Evolutionary conservation across 2,888 invertebrate genomes (phyloP).

Genomic region (Cryptophagus acutangulus): DNA sequence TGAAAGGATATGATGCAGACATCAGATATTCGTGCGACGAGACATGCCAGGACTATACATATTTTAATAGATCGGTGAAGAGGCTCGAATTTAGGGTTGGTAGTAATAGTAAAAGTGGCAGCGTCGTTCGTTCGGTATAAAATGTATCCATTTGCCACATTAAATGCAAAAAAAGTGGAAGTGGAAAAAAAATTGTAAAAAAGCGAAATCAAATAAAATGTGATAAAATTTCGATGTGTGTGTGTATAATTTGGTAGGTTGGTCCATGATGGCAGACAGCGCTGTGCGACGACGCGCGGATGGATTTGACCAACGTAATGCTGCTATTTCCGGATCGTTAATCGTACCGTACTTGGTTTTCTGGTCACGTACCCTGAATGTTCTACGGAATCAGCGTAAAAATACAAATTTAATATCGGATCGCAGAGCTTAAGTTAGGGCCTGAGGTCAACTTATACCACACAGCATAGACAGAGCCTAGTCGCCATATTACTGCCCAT

Average conservation of each 20-base stretch:
- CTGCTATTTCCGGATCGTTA: conserved; percentile 52
- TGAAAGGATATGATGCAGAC: too few species aligned
- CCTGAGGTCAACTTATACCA: conserved; percentile 31
- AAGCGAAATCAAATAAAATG: too few species aligned
- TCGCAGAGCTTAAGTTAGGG: conserved; percentile 40
- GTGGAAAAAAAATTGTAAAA: too few species aligned
- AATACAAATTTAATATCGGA: conserved; percentile 60
- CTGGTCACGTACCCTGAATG: conserved; percentile 53
- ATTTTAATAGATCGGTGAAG: too few species aligned
- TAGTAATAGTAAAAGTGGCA: too few species aligned
- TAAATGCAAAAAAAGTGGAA: too few species aligned
- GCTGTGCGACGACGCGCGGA: conserved; percentile 32
- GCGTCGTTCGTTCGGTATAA: too few species aligned
- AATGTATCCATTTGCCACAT: too few species aligned
- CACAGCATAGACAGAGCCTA: conserved; percentile 18
- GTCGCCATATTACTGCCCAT: conserved; percentile 27
- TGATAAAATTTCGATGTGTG: too few species aligned
- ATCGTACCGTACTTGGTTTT: conserved; percentile 53
- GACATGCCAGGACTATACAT: too few species aligned
- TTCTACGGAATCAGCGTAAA: conserved; percentile 59
- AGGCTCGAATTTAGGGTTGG: too few species aligned
- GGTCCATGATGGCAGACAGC: conserved; percentile 28
- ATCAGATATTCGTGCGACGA: too few species aligned
- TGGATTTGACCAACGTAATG: conserved; percentile 41
- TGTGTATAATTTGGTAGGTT: conserved; percentile 8